Conservation (phyloP, 2,888 invertebrate species). For the Anoplius nigerrimus region DNA sequence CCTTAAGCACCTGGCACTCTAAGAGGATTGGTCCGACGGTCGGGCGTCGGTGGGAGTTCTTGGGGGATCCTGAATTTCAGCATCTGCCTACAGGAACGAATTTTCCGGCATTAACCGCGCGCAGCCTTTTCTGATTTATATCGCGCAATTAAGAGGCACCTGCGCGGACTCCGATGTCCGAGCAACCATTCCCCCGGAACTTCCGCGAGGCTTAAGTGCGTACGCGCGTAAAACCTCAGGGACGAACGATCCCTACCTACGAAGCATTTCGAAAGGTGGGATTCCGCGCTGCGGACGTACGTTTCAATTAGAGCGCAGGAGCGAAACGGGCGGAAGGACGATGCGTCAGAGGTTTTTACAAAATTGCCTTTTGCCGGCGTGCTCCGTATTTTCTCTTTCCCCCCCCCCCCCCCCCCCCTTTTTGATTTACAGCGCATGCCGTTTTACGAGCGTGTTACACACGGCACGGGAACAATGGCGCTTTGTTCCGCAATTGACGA, state of each 20-base stretch:
- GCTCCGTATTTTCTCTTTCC: too few relatives aligned
- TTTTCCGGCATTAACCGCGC: constrained; percentile 9
- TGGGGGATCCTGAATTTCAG: constrained; percentile 15
- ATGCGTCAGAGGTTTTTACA: too few relatives aligned
- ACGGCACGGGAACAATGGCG: too few relatives aligned
- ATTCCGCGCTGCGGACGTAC: too few relatives aligned
- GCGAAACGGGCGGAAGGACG: too few relatives aligned
- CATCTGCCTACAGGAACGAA: constrained; percentile 15
- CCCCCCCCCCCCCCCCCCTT: too few relatives aligned
- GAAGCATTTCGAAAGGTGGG: too few relatives aligned
- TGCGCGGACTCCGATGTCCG: neutral
- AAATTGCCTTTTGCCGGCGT: too few relatives aligned
- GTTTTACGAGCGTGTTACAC: too few relatives aligned
- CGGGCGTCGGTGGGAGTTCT: neutral
- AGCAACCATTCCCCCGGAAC: constrained; percentile 6
- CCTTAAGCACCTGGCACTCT: constrained; percentile 23
- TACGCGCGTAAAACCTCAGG: neutral
- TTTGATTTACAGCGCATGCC: too few relatives aligned
- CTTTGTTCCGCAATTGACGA: too few relatives aligned
- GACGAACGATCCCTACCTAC: neutral
- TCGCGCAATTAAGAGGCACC: constrained; percentile 19
- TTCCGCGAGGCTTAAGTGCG: neutral
- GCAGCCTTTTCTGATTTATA: neutral
- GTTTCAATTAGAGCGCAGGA: too few relatives aligned
- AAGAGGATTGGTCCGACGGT: constrained; percentile 30